Evolutionary conservation across 1,140 invertebrate species (phyloP).

Genomic region (honey bee (Apis mellifera)): DNA sequence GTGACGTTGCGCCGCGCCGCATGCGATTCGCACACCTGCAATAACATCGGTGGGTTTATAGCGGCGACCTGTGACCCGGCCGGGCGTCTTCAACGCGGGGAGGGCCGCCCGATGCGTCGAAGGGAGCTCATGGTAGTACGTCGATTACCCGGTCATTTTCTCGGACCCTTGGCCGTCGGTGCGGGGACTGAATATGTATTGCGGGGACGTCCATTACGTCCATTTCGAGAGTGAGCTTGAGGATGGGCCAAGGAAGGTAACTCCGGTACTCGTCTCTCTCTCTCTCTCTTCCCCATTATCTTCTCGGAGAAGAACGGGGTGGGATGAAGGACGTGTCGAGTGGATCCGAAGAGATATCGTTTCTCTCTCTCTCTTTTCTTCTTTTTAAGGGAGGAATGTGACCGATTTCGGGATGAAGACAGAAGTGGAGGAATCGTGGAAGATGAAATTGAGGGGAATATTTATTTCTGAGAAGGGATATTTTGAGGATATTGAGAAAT

Average conservation of each 20-base stretch:
- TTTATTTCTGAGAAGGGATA: too few species aligned
- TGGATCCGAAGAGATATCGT: not conserved
- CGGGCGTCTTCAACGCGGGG: conserved; percentile 47
- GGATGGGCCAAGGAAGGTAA: conserved; percentile 1
- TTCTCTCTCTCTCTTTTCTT: too few species aligned
- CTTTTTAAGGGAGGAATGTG: too few species aligned
- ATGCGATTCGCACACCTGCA: conserved; percentile 50
- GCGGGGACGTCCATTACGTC: conserved; percentile 41
- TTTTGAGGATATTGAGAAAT: too few species aligned
- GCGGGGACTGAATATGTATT: conserved; percentile 14
- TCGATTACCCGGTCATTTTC: conserved; percentile 68
- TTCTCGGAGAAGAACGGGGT: conserved; percentile 5
- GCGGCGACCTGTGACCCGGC: conserved; percentile 53
- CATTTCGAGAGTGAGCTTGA: conserved; percentile 33
- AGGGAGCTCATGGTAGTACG: conserved; percentile 51
- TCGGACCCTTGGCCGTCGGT: conserved; percentile 34
- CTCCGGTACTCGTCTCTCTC: not conserved
- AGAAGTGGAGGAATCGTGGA: too few species aligned
- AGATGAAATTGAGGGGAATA: too few species aligned
- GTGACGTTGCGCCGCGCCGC: conserved; percentile 15
- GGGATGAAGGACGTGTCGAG: not conserved
- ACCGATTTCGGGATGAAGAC: too few species aligned
- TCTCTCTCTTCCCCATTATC: conserved; percentile 3
- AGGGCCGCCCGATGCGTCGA: conserved; percentile 49
- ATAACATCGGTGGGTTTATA: conserved; percentile 64